A percentile compares a stretch with the other conserved stretches of the same genome.
These are phyloP conservation scores for Connochaetes taurinus DNA, from an alignment of 2,113 vertebrate species.

Conservation along the genomic window DNA sequence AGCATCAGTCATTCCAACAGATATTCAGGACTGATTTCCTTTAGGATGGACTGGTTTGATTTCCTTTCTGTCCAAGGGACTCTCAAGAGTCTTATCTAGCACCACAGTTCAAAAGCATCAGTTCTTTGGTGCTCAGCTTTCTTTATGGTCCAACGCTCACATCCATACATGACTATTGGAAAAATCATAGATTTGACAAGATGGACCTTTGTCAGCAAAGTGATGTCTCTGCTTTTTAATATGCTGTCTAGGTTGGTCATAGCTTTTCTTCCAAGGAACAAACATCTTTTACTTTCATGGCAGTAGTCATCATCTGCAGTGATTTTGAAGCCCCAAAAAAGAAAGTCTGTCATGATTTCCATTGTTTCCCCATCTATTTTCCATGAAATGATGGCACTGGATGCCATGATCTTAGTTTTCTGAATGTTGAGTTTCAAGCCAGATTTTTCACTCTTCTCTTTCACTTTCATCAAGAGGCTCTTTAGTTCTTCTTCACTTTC, in stretches of 20 bases:
- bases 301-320: background rate
- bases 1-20: background rate
- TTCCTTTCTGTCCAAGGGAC: background rate
- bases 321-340: background rate
- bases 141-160: background rate
- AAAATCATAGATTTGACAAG: background rate
- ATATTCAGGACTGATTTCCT: background rate
- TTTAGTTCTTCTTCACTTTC: background rate
- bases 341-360: background rate
- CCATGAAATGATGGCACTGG: background rate
- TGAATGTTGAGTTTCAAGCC: background rate
- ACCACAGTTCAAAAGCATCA: background rate
- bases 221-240: background rate
- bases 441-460: background rate
- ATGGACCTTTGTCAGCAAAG: background rate
- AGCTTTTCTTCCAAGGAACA: background rate
- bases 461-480: background rate
- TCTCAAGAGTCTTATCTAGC: background rate
- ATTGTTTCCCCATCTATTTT: background rate
- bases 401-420: background rate
- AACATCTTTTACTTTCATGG: background rate
- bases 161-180: background rate
- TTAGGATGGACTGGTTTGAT: background rate
- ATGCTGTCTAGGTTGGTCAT: background rate
- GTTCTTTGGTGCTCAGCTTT: background rate